These are phyloP conservation scores for Drosophila emarginata DNA, from an alignment of 2,888 invertebrate species.

Conservation along the genomic window DNA sequence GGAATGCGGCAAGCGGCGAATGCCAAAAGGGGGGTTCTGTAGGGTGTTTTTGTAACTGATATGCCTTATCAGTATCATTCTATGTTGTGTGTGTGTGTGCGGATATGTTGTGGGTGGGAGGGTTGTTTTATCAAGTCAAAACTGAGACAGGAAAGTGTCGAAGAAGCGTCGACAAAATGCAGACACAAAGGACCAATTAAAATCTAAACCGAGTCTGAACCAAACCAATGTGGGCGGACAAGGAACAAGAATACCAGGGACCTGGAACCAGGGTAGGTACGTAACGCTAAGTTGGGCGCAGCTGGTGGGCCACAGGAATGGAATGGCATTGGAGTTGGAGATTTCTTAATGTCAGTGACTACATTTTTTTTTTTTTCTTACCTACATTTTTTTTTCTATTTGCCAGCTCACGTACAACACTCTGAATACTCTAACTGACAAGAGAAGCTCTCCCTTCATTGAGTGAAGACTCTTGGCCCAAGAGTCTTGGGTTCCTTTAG, in stretches of 20 bases:
- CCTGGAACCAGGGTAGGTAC: neutral
- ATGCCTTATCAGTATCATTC: slow-evolving; percentile 62
- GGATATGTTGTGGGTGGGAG: slow-evolving; percentile 21
- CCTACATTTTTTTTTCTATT: neutral
- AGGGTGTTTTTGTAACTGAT: slow-evolving; percentile 59
- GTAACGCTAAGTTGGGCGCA: slow-evolving; percentile 30
- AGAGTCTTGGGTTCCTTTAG: too few relatives aligned
- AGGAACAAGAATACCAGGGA: neutral
- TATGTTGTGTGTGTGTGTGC: neutral
- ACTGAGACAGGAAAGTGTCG: slow-evolving; percentile 45
- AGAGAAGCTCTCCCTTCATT: neutral
- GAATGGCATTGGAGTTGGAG: neutral
- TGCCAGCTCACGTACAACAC: neutral
- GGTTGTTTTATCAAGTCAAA: slow-evolving; percentile 28
- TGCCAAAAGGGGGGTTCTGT: slow-evolving; percentile 24
- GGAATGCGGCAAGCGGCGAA: slow-evolving; percentile 24
- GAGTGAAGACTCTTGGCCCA: too few relatives aligned
- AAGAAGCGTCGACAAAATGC: slow-evolving; percentile 41
- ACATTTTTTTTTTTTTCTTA: neutral
- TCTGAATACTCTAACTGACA: neutral
- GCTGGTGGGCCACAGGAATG: slow-evolving; percentile 33
- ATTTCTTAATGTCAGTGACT: neutral
- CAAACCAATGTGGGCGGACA: slow-evolving; percentile 1
- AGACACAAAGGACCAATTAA: slow-evolving; percentile 80
- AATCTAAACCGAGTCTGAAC: slow-evolving; percentile 62